Conservation (phyloP, 2,888 invertebrate genomes). For the Agrypnus murinus region DNA sequence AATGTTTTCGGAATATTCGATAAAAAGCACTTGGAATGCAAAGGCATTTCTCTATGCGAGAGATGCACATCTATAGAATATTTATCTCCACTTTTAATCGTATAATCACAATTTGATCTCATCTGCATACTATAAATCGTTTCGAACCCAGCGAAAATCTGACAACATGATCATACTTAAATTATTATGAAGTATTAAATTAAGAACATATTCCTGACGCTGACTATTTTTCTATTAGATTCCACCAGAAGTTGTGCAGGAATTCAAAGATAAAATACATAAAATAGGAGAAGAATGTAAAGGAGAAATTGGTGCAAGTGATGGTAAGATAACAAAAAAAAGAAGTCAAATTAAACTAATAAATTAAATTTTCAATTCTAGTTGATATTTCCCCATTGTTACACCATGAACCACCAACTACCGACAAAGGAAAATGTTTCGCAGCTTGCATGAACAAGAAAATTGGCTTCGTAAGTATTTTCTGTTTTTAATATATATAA, state of each 20-base stretch:
- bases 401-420: conserved; percentile 69
- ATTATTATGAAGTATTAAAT: too few species aligned
- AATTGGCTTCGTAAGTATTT: conserved; percentile 69
- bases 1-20: too few species aligned
- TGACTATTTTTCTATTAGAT: conserved; percentile 8
- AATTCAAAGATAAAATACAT: conserved; percentile 2
- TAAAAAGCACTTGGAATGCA: too few species aligned
- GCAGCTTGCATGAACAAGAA: conserved; percentile 72
- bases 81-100: too few species aligned
- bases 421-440: conserved; percentile 69
- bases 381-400: conserved; percentile 59
- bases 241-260: conserved; percentile 11
- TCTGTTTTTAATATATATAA: too few species aligned
- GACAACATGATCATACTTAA: too few species aligned
- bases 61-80: too few species aligned
- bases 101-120: too few species aligned
- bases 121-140: too few species aligned
- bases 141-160: too few species aligned
- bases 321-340: conserved; percentile 19
- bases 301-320: conserved; percentile 21
- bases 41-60: too few species aligned
- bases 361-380: conserved; percentile 34
- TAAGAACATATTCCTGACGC: too few species aligned
- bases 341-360: neutral
- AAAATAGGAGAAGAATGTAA: conserved; percentile 32